Evolutionary conservation across 2,797 vertebrate genomes (phyloP), one percentile per base, ranked within the genome.

Genomic region (Rhynchotus rufescens): DNA sequence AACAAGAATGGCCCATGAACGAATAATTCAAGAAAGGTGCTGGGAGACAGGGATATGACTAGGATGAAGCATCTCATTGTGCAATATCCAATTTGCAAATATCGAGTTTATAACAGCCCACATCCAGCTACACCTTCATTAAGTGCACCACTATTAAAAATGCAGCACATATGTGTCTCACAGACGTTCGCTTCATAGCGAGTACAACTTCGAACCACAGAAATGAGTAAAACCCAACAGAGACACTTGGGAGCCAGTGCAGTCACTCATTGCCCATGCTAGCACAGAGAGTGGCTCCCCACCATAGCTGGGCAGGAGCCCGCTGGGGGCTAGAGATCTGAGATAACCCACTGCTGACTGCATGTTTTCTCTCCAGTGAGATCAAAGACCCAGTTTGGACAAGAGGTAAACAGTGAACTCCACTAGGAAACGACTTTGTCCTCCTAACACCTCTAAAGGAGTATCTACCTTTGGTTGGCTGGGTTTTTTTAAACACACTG

Each of bases 81-180:
- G 51, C 52, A 10, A 9, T 30, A 69, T 10, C 32, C 28, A 28
- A 51, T 38, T 26, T 51, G 32, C 23, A 69, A 36, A 51, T 28
- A 51, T 9, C 7, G 13, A 30, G 30, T 17, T 34, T 9, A 21
- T 28, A 51, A 4, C 4, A 62, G 23, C 16, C 26, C 32, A 23
- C 2, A 1, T 15, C 49, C 36, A 40, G 60, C 42, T 3, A 1
- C 0, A 26, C 1, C 4, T 23, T 12, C 8, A 12, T 8, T 4
- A 8, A 32, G 42, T 17, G 42, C 42, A 44, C 42, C 4, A 26
- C 14, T 8, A 12, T 8, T 4, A 8, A 32, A 54, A 81, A 22
- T 5, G 15, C 45, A 52, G 42, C 36, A 12, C 0, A 40, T 40
- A 20, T 4, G 19, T 42, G 8, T 57, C 51, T 34, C 2, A 20